Evolutionary conservation across 2,113 vertebrate genomes (phyloP).

Genomic region (Antechinus flavipes): DNA sequence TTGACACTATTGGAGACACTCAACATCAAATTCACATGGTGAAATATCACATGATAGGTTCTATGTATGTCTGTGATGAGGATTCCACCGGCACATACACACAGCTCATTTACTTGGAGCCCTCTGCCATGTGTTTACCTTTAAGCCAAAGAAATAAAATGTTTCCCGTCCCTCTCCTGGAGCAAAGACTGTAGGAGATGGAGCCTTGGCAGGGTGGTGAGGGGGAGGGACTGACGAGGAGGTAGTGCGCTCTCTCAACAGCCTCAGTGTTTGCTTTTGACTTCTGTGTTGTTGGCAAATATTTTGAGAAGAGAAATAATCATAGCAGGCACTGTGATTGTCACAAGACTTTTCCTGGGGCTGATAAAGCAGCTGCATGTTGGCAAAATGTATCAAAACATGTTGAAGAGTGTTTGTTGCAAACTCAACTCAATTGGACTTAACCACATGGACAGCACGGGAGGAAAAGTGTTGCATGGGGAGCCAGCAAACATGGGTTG

Average conservation of each 20-base stretch:
- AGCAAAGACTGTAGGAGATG: neutral
- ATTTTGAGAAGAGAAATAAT: slow-evolving; percentile 82
- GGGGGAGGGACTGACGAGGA: slow-evolving; percentile 14
- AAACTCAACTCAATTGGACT: slow-evolving; percentile 80
- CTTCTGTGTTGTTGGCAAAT: slow-evolving; percentile 83
- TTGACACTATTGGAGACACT: neutral
- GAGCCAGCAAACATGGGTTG: neutral
- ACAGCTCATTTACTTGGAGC: neutral
- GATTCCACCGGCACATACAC: neutral
- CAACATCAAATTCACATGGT: neutral
- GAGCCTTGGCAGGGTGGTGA: slow-evolving; percentile 50
- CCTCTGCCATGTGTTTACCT: neutral
- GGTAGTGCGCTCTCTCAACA: slow-evolving; percentile 55
- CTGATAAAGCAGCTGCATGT: slow-evolving; percentile 83
- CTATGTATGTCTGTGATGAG: neutral
- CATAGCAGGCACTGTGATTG: slow-evolving; percentile 82
- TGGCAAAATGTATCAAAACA: slow-evolving; percentile 83
- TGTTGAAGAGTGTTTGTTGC: slow-evolving; percentile 80
- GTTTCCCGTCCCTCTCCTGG: slow-evolving; percentile 9
- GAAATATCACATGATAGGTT: neutral
- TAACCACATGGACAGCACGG: slow-evolving; percentile 55
- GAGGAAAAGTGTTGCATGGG: neutral
- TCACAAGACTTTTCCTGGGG: slow-evolving; percentile 82
- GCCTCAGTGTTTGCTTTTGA: slow-evolving; percentile 80
- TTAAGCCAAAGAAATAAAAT: neutral